Evolutionary conservation across 2,113 vertebrate species (phyloP), one percentile per base, ranked within the genome.

Genomic region (Lamprotornis superbus): DNA sequence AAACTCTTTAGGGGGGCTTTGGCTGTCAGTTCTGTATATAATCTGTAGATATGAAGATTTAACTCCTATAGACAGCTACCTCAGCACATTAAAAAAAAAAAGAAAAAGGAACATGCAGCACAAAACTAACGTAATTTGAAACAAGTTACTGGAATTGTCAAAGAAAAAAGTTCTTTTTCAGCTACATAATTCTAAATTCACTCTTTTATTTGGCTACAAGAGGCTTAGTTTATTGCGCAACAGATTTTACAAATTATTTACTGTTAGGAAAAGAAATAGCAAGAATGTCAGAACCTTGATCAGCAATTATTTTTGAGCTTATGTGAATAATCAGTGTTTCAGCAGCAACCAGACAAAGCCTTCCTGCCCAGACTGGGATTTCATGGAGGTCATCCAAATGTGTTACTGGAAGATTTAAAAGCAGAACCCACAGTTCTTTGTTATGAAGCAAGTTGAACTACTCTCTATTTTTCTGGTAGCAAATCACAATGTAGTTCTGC

Each of bases 301-400:
- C 73, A 73, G 40, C 68, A 87, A 69, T 33, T 24, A 35, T 33
- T 90, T 88, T 30, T 68, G 59, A 91, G 59, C 40, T 89, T 49
- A 37, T 35, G 16, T 30, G 28, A 92, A 71, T 60, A 85, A 79
- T 46, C n/a, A 61, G 40, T 46, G n/a, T 64, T 75, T 47, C 46
- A 86, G 73, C 42, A 78, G 64, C 55, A 87, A 69, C 19, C 31
- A 83, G 37, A 50, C 69, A 90, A 84, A 94, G 31, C 56, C 65
- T 93, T 93, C 65, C 17, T 87, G 44, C 75, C n/a, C 53, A 85
- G 85, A 65, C 63, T 64, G 50, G 61, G 79, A 90, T 90, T 93
- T 93, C 10, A 1, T 83, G 78, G 83, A 84, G 75, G 82, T 90
- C 79, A 90, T 86, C 92, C 90, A 94, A 93, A 88, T 69, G 50